phyloP scores from a whole-genome alignment of 2,888 invertebrate genomes.

The Melanchra persicariae region DNA sequence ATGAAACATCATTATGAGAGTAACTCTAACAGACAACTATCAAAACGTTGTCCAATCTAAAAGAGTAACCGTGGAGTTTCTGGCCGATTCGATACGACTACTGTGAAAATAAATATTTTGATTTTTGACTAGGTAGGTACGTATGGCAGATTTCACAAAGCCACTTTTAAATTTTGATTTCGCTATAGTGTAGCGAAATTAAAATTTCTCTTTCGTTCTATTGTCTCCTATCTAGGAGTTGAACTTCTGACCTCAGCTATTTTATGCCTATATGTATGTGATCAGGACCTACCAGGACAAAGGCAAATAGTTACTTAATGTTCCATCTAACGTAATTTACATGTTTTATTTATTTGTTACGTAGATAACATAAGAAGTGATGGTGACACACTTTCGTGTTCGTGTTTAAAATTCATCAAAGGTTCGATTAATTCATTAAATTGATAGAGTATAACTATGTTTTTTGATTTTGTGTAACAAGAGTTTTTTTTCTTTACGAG shows the following conservation, averaged over 20 bases:
- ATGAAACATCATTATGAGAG: neutral
- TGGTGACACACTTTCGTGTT: slow-evolving; percentile 58
- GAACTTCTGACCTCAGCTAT: slow-evolving; percentile 5
- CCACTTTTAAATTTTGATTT: neutral
- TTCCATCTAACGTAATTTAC: slow-evolving; percentile 57
- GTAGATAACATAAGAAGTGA: slow-evolving; percentile 52
- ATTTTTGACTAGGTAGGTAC: too few species aligned
- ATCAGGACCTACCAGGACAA: slow-evolving; percentile 44
- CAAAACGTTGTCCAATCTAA: neutral
- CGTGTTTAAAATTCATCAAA: slow-evolving; percentile 50
- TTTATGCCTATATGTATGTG: neutral
- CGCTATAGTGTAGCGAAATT: neutral
- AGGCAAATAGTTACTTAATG: slow-evolving; percentile 63
- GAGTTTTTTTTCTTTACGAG: neutral
- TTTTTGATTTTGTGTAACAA: neutral
- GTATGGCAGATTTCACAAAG: neutral
- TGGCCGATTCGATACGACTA: too few species aligned
- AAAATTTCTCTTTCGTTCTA: neutral
- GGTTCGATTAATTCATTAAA: slow-evolving; percentile 30
- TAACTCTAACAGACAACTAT: neutral
- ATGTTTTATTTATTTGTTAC: slow-evolving; percentile 71
- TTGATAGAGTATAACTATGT: slow-evolving; percentile 1
- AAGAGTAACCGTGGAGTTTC: too few species aligned
- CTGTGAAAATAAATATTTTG: too few species aligned
- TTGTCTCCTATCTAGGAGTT: neutral